Evolutionary conservation across 2,113 vertebrate species (phyloP).

Genomic region (Podarcis muralis): DNA sequence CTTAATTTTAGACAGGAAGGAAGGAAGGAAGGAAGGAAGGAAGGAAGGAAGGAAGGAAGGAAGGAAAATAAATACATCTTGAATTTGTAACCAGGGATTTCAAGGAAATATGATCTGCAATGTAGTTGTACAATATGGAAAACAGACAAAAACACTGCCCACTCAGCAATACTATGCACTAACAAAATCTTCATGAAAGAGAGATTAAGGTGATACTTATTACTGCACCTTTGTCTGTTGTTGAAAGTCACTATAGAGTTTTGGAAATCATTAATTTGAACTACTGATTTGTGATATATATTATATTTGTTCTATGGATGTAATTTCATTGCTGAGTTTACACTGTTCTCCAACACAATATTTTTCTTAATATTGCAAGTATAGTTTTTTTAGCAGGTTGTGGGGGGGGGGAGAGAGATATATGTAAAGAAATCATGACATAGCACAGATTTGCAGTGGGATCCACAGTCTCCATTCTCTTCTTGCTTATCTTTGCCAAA

Average conservation of each 20-base stretch:
- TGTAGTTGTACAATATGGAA: not conserved
- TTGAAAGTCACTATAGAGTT: not conserved
- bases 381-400: too few relatives aligned
- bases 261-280: not conserved
- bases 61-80: not conserved
- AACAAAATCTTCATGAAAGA: not conserved
- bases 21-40: not conserved
- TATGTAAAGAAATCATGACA: not conserved
- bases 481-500: not conserved
- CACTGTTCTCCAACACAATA: too few relatives aligned
- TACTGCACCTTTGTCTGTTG: not conserved
- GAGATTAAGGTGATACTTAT: not conserved
- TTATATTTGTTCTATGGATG: not conserved
- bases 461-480: not conserved
- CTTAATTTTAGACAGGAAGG: not conserved
- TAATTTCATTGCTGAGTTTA: too few relatives aligned
- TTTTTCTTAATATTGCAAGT: too few relatives aligned
- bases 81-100: not conserved
- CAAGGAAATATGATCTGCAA: not conserved
- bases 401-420: too few relatives aligned
- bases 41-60: too few relatives aligned
- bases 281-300: not conserved
- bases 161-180: not conserved
- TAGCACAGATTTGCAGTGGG: not conserved
- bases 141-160: not conserved